phyloP scores from a whole-genome alignment of 2,888 invertebrate genomes.

The Oligia latruncula region DNA sequence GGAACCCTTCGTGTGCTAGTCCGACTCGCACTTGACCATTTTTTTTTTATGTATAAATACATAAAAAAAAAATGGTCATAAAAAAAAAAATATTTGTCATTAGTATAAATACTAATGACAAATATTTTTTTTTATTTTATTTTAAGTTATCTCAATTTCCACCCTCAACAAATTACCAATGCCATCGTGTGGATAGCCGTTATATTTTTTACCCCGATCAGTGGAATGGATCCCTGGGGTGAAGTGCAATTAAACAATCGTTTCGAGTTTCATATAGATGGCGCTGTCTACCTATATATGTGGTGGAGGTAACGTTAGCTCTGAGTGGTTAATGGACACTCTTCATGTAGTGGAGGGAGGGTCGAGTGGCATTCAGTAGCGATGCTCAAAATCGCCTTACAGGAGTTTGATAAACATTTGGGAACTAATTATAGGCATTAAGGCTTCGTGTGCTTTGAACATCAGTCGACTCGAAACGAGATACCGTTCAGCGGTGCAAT shows the following conservation, averaged over 20 bases:
- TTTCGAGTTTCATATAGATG: conserved; percentile 60
- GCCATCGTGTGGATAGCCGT: conserved; percentile 38
- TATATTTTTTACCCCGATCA: conserved; percentile 60
- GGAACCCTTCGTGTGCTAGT: too few species aligned
- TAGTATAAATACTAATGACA: too few species aligned
- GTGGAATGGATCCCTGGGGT: conserved; percentile 56
- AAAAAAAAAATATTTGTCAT: too few species aligned
- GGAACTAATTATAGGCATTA: neutral
- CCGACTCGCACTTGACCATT: too few species aligned
- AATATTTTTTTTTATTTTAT: too few species aligned
- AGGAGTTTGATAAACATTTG: conserved; percentile 53
- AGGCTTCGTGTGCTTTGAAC: conserved; percentile 27
- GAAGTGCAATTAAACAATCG: conserved; percentile 62
- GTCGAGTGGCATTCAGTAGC: conserved; percentile 53
- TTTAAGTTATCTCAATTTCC: conserved; percentile 37
- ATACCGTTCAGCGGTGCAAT: conserved; percentile 17
- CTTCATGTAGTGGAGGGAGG: conserved; percentile 34
- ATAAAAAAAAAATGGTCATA: too few species aligned
- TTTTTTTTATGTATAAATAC: too few species aligned
- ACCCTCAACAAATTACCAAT: conserved; percentile 41
- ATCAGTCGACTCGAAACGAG: conserved; percentile 17
- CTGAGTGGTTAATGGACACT: conserved; percentile 53
- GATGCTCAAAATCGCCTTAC: conserved; percentile 39
- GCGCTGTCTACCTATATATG: conserved; percentile 42
- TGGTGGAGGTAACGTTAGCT: conserved; percentile 44